Conservation (phyloP, 2,797 vertebrate genomes). For the Arnoldichthys spilopterus region DNA sequence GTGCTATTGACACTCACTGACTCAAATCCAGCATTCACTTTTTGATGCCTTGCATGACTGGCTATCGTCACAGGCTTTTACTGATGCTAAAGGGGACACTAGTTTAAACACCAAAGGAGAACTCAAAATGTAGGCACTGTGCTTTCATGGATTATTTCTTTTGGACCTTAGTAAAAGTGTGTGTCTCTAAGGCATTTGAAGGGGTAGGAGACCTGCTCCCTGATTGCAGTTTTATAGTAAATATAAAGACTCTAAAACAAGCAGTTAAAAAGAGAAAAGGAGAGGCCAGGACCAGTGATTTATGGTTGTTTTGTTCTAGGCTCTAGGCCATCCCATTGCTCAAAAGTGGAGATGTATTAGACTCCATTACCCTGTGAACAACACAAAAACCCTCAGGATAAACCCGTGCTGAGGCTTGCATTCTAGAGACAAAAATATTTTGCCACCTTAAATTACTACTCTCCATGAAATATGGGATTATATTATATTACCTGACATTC, state of each 20-base stretch:
- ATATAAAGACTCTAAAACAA: not conserved
- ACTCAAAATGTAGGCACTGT: not conserved
- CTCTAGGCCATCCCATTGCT: conserved; percentile 34
- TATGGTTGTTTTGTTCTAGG: not conserved
- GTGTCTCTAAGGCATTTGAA: conserved; percentile 16
- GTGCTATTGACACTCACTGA: conserved; percentile 56
- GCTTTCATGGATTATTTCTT: conserved; percentile 1
- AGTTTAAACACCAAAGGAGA: not conserved
- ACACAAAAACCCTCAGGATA: not conserved
- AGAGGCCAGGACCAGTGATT: conserved; percentile 10
- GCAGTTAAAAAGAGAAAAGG: not conserved
- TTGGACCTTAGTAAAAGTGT: conserved; percentile 56
- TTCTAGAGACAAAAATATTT: not conserved
- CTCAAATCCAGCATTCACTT: conserved; percentile 66
- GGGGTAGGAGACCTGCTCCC: conserved; percentile 42
- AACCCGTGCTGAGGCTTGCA: not conserved
- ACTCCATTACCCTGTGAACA: conserved; percentile 9
- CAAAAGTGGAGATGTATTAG: conserved; percentile 32
- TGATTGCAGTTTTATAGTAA: conserved; percentile 3
- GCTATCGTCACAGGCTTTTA: not conserved
- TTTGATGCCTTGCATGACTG: not conserved
- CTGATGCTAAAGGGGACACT: not conserved
- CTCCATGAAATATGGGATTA: no score
- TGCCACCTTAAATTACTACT: not conserved
- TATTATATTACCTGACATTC: not conserved